phyloP scores from a whole-genome alignment of 1,140 invertebrate species.

The Orussus abietinus region DNA sequence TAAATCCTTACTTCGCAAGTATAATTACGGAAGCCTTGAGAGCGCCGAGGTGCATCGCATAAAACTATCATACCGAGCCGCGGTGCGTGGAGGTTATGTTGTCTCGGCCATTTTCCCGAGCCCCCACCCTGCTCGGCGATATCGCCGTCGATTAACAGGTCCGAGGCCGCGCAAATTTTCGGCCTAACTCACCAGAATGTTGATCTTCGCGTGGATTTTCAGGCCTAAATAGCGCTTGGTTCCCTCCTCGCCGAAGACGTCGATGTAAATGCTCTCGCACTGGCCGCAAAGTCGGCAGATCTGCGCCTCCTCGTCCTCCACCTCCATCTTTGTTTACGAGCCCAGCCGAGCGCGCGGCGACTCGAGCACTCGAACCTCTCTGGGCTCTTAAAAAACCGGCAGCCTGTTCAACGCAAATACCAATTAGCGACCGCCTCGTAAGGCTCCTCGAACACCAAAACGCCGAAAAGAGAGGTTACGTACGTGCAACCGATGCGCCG shows the following conservation, averaged over 20 bases:
- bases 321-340: slow-evolving; percentile 38
- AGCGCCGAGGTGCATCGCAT: no score
- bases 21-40: no score
- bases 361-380: no score
- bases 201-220: slow-evolving; percentile 46
- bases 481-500: no score
- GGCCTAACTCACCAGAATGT: slow-evolving; percentile 43
- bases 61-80: no score
- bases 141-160: background rate
- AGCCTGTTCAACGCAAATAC: no score
- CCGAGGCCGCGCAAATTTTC: background rate
- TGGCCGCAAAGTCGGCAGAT: slow-evolving; percentile 48
- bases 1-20: no score
- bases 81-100: background rate
- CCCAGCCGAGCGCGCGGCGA: no score
- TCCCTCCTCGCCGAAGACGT: slow-evolving; percentile 48
- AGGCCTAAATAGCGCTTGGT: slow-evolving; percentile 35
- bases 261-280: slow-evolving; percentile 42
- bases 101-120: slow-evolving; percentile 33
- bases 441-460: no score
- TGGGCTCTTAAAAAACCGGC: no score
- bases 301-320: slow-evolving; percentile 35
- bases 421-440: no score
- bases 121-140: slow-evolving; percentile 19
- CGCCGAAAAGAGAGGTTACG: no score